Percentiles rank a stretch among this genome's conserved stretches.
phyloP scores from a whole-genome alignment of 2,113 vertebrate genomes.

The Neotragus pygmaeus region DNA sequence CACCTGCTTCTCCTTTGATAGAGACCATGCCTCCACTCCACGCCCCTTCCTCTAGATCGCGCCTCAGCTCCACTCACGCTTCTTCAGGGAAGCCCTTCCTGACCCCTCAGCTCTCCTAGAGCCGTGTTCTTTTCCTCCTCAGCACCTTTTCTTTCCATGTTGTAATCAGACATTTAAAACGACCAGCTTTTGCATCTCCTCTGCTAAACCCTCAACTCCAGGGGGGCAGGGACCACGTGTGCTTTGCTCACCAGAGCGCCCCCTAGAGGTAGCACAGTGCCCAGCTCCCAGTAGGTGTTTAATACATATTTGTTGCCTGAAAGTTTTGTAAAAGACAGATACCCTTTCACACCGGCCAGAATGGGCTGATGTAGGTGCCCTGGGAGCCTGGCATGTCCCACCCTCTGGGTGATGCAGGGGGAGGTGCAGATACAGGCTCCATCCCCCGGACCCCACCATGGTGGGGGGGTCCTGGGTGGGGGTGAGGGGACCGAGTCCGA shows the following conservation, averaged over 20 bases:
- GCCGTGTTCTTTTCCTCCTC: background rate
- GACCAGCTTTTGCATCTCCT: background rate
- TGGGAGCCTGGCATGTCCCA: background rate
- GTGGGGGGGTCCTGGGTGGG: background rate
- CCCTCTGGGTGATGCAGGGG: background rate
- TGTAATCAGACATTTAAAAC: background rate
- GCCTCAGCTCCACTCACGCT: background rate
- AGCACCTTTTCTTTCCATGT: background rate
- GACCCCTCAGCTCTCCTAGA: background rate
- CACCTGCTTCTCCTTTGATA: background rate
- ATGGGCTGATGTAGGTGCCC: background rate
- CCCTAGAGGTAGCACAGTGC: background rate
- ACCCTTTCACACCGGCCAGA: background rate
- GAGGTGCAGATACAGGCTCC: too few relatives aligned
- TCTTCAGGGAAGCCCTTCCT: background rate
- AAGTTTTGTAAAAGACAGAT: background rate
- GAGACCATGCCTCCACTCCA: background rate
- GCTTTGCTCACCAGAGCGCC: background rate
- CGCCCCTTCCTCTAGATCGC: background rate
- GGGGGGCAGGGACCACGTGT: background rate
- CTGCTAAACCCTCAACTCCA: background rate
- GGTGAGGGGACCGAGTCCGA: fast-evolving
- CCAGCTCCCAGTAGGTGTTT: background rate
- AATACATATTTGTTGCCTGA: background rate
- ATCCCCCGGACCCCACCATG: background rate